Percentiles rank a stretch among this genome's conserved stretches.
Conservation (phyloP, 2,888 invertebrate genomes). For the Ligdia adustata region DNA sequence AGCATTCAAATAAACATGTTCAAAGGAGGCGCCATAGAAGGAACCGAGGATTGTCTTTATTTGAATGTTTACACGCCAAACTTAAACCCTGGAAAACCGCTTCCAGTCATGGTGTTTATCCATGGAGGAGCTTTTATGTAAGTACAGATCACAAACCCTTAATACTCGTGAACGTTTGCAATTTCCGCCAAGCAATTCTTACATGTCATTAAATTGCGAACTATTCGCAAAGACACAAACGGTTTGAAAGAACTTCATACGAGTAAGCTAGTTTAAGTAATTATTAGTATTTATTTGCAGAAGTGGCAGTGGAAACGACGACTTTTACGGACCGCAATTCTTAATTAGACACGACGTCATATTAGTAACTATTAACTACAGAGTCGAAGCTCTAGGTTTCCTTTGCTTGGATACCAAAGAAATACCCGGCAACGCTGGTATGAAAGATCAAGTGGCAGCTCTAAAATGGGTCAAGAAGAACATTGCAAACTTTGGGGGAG, state of each 20-base stretch:
- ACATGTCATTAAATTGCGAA: too few species aligned
- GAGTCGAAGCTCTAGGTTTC: constrained; percentile 67
- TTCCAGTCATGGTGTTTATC: constrained; percentile 70
- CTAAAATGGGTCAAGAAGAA: constrained; percentile 68
- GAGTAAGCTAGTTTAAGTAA: not conserved
- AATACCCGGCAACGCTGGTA: constrained; percentile 72
- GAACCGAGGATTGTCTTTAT: constrained; percentile 68
- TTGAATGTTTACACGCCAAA: constrained; percentile 69
- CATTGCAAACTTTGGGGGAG: constrained; percentile 66
- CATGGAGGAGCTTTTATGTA: constrained; percentile 61
- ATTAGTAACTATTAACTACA: constrained; percentile 70
- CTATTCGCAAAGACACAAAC: not conserved
- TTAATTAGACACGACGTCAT: constrained; percentile 62
- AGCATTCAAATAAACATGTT: constrained; percentile 51
- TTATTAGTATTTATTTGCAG: not conserved
- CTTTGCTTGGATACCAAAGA: constrained; percentile 66
- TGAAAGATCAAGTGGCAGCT: constrained; percentile 76
- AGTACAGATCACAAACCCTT: too few species aligned
- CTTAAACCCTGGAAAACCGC: constrained; percentile 40
- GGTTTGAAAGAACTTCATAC: not conserved
- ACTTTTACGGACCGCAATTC: constrained; percentile 65
- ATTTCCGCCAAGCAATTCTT: too few species aligned
- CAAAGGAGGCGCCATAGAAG: constrained; percentile 15
- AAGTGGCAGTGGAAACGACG: constrained; percentile 59
- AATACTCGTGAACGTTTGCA: too few species aligned